Evolutionary conservation across 2,888 invertebrate species (phyloP).

Genomic region (Pogonocherus hispidulus): DNA sequence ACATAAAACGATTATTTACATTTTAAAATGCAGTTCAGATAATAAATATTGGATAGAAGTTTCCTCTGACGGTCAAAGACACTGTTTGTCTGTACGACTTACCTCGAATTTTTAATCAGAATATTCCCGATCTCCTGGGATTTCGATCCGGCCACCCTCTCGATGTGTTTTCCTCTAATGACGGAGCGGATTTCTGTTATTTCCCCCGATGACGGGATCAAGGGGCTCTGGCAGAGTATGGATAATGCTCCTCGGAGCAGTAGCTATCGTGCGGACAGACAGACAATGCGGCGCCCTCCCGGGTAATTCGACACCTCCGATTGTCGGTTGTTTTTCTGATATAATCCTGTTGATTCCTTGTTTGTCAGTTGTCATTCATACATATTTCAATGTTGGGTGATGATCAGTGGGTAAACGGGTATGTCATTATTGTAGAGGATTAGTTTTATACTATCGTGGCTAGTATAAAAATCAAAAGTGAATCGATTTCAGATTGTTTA

Average conservation of each 20-base stretch:
- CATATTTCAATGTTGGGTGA: constrained; percentile 8
- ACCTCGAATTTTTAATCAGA: constrained; percentile 35
- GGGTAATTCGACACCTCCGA: constrained; percentile 63
- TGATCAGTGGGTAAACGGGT: too few relatives aligned
- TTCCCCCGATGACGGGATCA: constrained; percentile 47
- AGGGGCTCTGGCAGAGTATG: constrained; percentile 22
- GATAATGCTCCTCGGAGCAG: constrained; percentile 23
- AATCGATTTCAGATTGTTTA: too few relatives aligned
- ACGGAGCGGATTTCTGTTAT: constrained; percentile 47
- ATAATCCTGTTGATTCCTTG: constrained; percentile 38
- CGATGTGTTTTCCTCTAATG: constrained; percentile 45
- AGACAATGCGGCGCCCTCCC: constrained; percentile 59
- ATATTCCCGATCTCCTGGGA: constrained; percentile 37
- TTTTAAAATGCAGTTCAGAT: too few relatives aligned
- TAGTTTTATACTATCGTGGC: too few relatives aligned
- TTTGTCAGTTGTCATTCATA: constrained; percentile 44
- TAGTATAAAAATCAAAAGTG: too few relatives aligned
- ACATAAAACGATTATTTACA: too few relatives aligned
- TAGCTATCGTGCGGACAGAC: constrained; percentile 57
- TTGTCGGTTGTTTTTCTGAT: constrained; percentile 51
- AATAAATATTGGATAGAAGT: too few relatives aligned
- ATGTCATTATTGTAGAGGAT: too few relatives aligned
- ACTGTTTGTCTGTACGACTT: neutral
- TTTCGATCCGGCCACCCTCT: constrained; percentile 30
- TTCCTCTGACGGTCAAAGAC: too few relatives aligned